Evolutionary conservation across 2,888 invertebrate species (phyloP), one percentile per base, ranked within the genome.

Genomic region (Philopedon plagiatum): DNA sequence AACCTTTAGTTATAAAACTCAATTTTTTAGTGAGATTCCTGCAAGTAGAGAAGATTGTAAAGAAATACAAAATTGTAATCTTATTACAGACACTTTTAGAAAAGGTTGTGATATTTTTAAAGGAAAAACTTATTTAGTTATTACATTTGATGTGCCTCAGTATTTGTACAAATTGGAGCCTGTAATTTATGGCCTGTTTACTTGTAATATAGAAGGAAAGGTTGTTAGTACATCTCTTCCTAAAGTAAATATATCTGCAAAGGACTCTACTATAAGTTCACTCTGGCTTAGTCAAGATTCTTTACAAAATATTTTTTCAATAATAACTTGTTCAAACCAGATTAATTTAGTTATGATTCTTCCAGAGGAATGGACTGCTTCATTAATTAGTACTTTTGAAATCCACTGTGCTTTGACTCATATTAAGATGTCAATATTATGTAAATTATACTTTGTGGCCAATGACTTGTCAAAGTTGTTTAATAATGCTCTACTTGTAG

Each of bases 341-440:
- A 77, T 62, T n/a, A 73, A 78, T 44, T 75, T 81, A n/a, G 74
- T 80, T 29, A 58, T 80, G 32, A 72, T 77, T 44, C 61, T 79
- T 54, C 76, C 78, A 8, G 51, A 66, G 21, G 75, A 76, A 5
- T 78, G 77, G 75, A 71, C 66, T 54, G 73, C 64, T 26, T 74
- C 66, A 49, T 51, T 83, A 23, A 76, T 76, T 26, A 78, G 75
- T 26, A 76, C 79, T n/a, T 77, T 84, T 51, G 81, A 82, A 78
- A 78, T 79, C 26, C 77, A 82, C 62, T 83, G 82, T 63, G 72
- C 73, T 13, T 78, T 83, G 46, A 76, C 65, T 5, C 79, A 78
- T 64, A 39, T 80, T 11, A 67, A 76, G 18, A 15, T 79, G 19
- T 34, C 37, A 15, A 74, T 75, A 49, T 69, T 37, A 57, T 76